These are phyloP conservation scores for Acrobeloides nanus DNA, from an alignment of 2,888 invertebrate species.

Conservation along the genomic window DNA sequence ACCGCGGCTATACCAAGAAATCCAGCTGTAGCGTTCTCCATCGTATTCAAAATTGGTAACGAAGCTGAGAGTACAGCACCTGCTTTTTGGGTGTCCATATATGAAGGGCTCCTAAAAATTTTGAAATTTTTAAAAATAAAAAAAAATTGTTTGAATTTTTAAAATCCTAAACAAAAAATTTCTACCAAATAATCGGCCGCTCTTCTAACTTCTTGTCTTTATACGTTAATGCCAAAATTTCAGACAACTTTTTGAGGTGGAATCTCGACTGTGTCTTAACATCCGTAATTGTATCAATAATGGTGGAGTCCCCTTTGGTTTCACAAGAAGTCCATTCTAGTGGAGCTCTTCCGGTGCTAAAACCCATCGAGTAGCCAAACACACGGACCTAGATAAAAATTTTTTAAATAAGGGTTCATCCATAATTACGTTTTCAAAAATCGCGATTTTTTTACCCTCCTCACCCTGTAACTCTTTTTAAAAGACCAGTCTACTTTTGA, in stretches of 20 bases:
- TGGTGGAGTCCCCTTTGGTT: constrained; percentile 25
- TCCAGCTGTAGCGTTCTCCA: constrained; percentile 9
- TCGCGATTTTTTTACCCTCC: no score
- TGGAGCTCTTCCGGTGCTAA: constrained; percentile 40
- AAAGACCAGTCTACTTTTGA: no score
- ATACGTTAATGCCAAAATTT: constrained; percentile 25
- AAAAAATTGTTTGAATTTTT: no score
- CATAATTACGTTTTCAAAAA: constrained; percentile 10
- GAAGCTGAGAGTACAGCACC: constrained; percentile 43
- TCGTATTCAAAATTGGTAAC: constrained; percentile 33
- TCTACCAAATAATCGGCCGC: constrained; percentile 36
- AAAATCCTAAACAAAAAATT: no score
- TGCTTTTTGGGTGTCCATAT: constrained; percentile 46
- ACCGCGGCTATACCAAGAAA: constrained; percentile 37
- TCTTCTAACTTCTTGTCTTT: constrained; percentile 18
- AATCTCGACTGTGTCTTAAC: constrained; percentile 40
- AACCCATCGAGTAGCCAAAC: constrained; percentile 48
- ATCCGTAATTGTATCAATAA: constrained; percentile 46
- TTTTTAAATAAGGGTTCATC: constrained; percentile 11
- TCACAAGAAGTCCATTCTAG: constrained; percentile 37
- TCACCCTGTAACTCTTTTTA: no score
- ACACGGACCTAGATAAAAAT: constrained; percentile 33
- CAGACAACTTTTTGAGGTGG: constrained; percentile 33
- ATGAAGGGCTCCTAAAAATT: constrained; percentile 31
- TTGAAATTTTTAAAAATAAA: not conserved